Conservation (phyloP, 2,113 vertebrate species). For the Silurus meridionalis region DNA sequence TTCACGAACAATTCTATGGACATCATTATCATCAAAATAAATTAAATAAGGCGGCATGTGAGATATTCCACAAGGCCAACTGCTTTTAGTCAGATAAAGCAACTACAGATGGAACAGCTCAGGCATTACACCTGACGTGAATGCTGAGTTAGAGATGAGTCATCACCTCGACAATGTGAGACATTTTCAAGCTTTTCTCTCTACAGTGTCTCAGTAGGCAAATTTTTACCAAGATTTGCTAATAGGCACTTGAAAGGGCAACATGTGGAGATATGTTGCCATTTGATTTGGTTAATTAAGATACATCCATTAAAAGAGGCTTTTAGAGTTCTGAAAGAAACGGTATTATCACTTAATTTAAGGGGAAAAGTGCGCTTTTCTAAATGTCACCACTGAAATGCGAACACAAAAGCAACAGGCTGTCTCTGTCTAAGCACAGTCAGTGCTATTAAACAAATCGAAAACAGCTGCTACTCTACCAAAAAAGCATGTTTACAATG, state of each 20-base stretch:
- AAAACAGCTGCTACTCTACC: background rate
- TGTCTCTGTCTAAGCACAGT: background rate
- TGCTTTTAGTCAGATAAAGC: slow-evolving; percentile 5
- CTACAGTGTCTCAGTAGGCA: background rate
- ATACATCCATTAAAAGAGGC: slow-evolving; percentile 9
- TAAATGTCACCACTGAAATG: slow-evolving; percentile 28
- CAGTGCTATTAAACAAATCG: background rate
- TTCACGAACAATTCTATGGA: background rate
- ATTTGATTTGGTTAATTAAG: slow-evolving; percentile 36
- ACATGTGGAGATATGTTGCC: background rate
- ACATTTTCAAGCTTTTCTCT: slow-evolving; percentile 21
- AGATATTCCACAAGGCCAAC: background rate
- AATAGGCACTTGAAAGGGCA: slow-evolving; percentile 3
- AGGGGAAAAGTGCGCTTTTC: slow-evolving; percentile 19
- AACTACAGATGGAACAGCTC: background rate
- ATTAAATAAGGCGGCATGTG: background rate
- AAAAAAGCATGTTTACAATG: background rate
- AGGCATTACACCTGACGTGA: slow-evolving; percentile 31
- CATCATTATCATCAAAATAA: background rate
- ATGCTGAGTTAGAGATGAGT: slow-evolving; percentile 43
- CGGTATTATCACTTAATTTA: background rate
- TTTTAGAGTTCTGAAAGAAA: slow-evolving; percentile 5
- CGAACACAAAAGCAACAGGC: background rate
- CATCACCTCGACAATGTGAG: slow-evolving; percentile 33
- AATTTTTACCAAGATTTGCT: background rate